phyloP scores from a whole-genome alignment of 2,888 invertebrate genomes.

The Tricholauxania praeusta region DNA sequence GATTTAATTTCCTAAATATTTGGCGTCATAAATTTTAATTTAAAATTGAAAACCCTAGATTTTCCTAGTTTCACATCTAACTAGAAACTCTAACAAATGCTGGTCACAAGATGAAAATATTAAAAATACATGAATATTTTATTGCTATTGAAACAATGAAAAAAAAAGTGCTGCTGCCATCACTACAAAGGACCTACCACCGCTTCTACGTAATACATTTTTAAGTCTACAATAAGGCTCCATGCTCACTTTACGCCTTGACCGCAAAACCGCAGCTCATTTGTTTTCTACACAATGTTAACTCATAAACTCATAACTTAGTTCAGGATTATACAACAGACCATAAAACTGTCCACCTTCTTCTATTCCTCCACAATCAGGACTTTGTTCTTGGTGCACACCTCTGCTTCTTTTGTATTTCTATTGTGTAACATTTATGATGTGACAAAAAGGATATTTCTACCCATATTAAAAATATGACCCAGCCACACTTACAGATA shows the following conservation, averaged over 20 bases:
- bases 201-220: background rate
- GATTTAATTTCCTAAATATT: slow-evolving; percentile 29
- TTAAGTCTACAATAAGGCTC: background rate
- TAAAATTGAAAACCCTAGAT: background rate
- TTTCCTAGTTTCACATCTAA: too few relatives aligned
- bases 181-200: background rate
- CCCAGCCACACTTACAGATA: background rate
- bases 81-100: too few relatives aligned
- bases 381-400: background rate
- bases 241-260: background rate
- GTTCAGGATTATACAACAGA: slow-evolving; percentile 21
- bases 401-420: background rate
- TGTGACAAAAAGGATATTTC: slow-evolving; percentile 14
- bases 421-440: slow-evolving; percentile 24
- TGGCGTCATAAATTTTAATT: slow-evolving; percentile 23
- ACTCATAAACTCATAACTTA: slow-evolving; percentile 7
- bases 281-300: slow-evolving; percentile 19
- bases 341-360: slow-evolving; percentile 31
- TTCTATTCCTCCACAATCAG: background rate
- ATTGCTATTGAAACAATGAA: background rate
- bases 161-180: background rate
- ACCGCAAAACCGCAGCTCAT: background rate
- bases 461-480: background rate
- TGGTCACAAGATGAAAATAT: background rate
- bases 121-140: background rate